Conservation (phyloP, 2,797 vertebrate species). For the Pygocentrus nattereri region DNA sequence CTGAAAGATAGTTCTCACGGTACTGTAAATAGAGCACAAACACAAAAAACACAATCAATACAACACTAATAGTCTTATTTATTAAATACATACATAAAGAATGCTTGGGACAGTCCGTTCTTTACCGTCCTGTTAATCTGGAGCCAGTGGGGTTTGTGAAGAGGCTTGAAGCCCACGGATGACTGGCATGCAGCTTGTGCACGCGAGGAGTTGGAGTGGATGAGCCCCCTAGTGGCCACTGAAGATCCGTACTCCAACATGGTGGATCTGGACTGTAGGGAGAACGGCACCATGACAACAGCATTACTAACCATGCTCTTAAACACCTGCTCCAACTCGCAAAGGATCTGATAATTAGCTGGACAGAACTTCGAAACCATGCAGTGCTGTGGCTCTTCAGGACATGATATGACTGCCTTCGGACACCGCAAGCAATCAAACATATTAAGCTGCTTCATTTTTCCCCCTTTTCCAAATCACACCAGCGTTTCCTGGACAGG, state of each 20-base stretch:
- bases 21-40: conserved; percentile 74
- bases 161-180: conserved; percentile 86
- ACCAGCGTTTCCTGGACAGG: too few species aligned
- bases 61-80: neutral
- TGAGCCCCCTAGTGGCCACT: conserved; percentile 89
- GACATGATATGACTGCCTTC: neutral
- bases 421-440: neutral
- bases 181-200: conserved; percentile 79
- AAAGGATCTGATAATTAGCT: neutral
- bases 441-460: neutral
- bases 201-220: conserved; percentile 88
- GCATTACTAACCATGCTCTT: neutral
- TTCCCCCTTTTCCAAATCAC: neutral
- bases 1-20: conserved; percentile 87
- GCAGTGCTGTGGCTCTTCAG: neutral
- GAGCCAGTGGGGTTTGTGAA: conserved; percentile 96
- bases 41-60: conserved; percentile 1
- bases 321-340: neutral
- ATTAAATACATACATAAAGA: neutral
- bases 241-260: conserved; percentile 87
- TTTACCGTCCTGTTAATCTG: conserved; percentile 89
- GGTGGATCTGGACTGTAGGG: conserved; percentile 78
- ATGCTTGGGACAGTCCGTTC: neutral
- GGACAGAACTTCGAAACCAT: neutral
- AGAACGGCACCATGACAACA: conserved; percentile 44